Base-by-base conservation (phyloP, 2,888 invertebrate genomes). In the Timandra comae region DNA sequence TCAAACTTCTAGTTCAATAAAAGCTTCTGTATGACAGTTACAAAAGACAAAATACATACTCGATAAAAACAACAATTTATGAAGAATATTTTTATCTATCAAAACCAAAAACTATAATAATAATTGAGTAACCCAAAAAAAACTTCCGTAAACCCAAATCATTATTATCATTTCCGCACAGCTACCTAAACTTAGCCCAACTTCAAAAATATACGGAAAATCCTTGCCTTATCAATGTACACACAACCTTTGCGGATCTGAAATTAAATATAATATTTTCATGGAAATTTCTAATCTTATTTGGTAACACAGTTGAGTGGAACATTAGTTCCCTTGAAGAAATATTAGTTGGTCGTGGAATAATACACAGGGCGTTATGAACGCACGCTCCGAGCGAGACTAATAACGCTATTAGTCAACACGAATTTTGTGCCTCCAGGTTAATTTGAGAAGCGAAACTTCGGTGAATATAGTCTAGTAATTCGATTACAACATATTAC, bases 351-450 rank as follows among this genome's bases (percentile, higher is more conserved):
- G 41, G 49, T 39, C 46, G 50, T 42, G 38, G 43, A 56, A 54
- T 56, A 58, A 62, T 55, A 56, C 46, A 53, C 48, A 45, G 46
- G 41, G 43, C 52, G 49, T 58, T 64, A 56, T 52, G 52, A 59
- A 57, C 56, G 54, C 48, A 52, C 55, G 54, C 52, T 43, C 39
- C 46, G 45, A 51, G 16, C 16, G 16, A 6, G 57, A 57, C 50
- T 60, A 64, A 64, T 65, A 63, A 60, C 52, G 44, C 49, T 50
- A 65, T 65, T 62, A 61, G 52, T 65, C 63, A 65, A 47, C 52
- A 51, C 55, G 46, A 58, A 61, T 63, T 62, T 57, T 48, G 54
- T 49, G 48, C 52, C 45, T 37, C 45, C 43, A 53, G 46, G 51
- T 56, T 50, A 55, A 56, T 60, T 50, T 52, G 35, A 40, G 40